Base-by-base conservation (phyloP, 2,888 invertebrate genomes). In the Serrognathus titanus region DNA sequence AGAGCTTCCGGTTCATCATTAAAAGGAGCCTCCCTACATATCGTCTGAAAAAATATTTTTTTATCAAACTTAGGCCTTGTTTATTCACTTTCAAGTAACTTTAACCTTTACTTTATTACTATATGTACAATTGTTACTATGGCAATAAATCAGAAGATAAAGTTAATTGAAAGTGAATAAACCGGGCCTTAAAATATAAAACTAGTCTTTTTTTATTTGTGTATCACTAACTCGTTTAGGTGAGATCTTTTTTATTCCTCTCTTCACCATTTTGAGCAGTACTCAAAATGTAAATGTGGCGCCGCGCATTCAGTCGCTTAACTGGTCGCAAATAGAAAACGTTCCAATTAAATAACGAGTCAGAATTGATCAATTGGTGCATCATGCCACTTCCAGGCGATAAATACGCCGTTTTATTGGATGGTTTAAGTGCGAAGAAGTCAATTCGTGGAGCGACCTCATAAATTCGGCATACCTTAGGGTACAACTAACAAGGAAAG, bases 1-100 rank as follows among this genome's bases (percentile, higher is more conserved):
- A 87, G 78, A 40, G 97, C 97, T 64, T 86, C 86, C n/a, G 87
- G 84, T 68, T 97, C 97, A 72, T 89, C 87, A 72, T 90, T 90
- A 80, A 91, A 96, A 7, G 95, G 95, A 12, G 97, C 97, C 67
- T 92, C 90, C 66, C 81, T 83, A 69, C 87, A 85, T 65, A 90
- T 83, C 45, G 90, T 88, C 91, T 90, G 66, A 31, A 31, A 31
- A 31, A 6, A 31, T 31, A 3, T 6, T 31, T 31, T 31, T 31
- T 31, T 24, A 31, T 1, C 6, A 31, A 31, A 31, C 7, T 31
- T 20, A 20, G 20, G 20, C n/a, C n/a, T n/a, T n/a, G n/a, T n/a
- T n/a, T n/a, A n/a, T n/a, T n/a, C n/a, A n/a, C n/a, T n/a, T n/a
- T n/a, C n/a, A n/a, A n/a, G n/a, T n/a, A n/a, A n/a, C n/a, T n/a